A percentile compares a stretch with the other conserved stretches of the same genome.
Conservation (phyloP, 2,888 invertebrate species). For the Terebella lapidaria region DNA sequence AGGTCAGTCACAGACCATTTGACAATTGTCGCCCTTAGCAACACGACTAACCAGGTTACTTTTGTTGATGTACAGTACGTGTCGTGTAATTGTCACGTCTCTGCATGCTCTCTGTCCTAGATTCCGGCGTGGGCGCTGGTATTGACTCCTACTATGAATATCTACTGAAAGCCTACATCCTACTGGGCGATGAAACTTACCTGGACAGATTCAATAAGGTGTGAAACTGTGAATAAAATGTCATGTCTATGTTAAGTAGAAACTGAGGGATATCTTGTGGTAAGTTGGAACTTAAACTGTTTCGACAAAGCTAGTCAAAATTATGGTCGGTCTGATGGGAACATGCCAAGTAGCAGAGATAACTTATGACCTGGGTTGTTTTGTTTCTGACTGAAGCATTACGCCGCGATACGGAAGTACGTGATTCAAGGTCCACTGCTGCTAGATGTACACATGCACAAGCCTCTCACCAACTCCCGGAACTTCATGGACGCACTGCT, state of each 20-base stretch:
- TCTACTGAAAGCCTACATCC: slow-evolving; percentile 91
- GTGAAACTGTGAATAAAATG: too few relatives aligned
- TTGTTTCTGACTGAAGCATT: too few relatives aligned
- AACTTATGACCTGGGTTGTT: too few relatives aligned
- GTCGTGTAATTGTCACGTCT: too few relatives aligned
- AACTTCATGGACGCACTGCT: slow-evolving; percentile 96
- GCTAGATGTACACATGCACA: slow-evolving; percentile 90
- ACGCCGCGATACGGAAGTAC: slow-evolving; percentile 94
- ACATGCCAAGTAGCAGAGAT: too few relatives aligned
- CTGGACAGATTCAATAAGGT: slow-evolving; percentile 79
- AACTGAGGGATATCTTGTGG: too few relatives aligned
- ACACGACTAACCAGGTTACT: too few relatives aligned
- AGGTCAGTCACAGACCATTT: slow-evolving; percentile 51
- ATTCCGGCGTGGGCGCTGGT: slow-evolving; percentile 97
- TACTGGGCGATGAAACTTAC: slow-evolving; percentile 86
- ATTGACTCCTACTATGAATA: slow-evolving; percentile 99
- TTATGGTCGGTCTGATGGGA: background rate
- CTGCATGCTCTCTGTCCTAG: slow-evolving; percentile 53
- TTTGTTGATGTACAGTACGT: too few relatives aligned
- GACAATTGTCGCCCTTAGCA: background rate
- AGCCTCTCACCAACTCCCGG: slow-evolving; percentile 86
- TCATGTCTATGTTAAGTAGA: too few relatives aligned
- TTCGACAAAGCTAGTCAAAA: background rate
- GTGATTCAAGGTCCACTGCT: slow-evolving; percentile 92
- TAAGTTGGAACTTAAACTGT: too few relatives aligned